phyloP scores from a whole-genome alignment of 2,113 vertebrate species.

The Chaetorhynchus papuensis region DNA sequence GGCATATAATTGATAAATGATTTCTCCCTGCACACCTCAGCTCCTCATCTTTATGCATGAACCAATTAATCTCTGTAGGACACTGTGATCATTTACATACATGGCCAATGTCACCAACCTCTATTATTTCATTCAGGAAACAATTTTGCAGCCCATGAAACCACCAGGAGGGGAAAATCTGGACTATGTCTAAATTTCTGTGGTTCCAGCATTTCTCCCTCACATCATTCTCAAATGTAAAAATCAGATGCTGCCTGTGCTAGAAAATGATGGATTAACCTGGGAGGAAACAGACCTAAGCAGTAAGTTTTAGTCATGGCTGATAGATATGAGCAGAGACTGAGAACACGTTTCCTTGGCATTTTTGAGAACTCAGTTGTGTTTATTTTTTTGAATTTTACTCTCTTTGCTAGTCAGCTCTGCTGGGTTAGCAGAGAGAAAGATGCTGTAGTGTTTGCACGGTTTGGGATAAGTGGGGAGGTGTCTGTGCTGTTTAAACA shows the following conservation, averaged over 20 bases:
- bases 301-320: neutral
- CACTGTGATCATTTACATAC: constrained; percentile 42
- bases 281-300: neutral
- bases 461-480: neutral
- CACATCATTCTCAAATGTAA: neutral
- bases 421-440: neutral
- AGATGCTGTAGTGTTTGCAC: neutral
- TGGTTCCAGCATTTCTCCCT: neutral
- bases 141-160: constrained; percentile 5
- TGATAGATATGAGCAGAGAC: neutral
- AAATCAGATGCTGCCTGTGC: neutral
- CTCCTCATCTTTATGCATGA: constrained; percentile 64
- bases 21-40: constrained; percentile 53
- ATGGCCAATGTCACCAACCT: constrained; percentile 46
- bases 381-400: neutral
- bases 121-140: constrained; percentile 26
- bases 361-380: neutral
- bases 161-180: neutral
- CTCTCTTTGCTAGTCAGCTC: neutral
- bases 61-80: constrained; percentile 47
- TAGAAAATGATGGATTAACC: neutral
- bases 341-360: neutral
- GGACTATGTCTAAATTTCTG: neutral
- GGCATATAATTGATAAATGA: constrained; percentile 61
- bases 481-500: neutral